A percentile compares a stretch with the other conserved stretches of the same genome.
Evolutionary conservation across 2,888 invertebrate genomes (phyloP).

Genomic region (Agrotis clavis): DNA sequence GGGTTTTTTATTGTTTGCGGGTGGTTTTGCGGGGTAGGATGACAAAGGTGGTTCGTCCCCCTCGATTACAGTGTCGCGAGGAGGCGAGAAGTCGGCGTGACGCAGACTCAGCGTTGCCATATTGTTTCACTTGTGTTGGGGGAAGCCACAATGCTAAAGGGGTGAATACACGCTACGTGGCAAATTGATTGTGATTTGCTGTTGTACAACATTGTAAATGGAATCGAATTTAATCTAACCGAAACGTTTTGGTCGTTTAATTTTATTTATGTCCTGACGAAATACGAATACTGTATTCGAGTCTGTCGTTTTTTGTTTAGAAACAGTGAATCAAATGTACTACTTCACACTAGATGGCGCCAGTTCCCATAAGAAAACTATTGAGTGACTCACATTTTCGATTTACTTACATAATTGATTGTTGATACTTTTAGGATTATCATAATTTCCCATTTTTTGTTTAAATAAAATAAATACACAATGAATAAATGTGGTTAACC

Average conservation of each 20-base stretch:
- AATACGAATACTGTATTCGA: conserved; percentile 15
- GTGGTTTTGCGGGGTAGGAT: conserved; percentile 77
- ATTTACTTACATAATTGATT: too few relatives aligned
- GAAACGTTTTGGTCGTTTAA: conserved; percentile 70
- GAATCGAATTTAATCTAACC: conserved; percentile 79
- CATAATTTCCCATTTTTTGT: not conserved
- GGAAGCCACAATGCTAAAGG: conserved; percentile 77
- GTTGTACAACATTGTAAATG: conserved; percentile 80
- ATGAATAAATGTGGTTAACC: not conserved
- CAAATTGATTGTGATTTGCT: conserved; percentile 88
- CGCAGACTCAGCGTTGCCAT: conserved; percentile 89
- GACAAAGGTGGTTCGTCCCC: conserved; percentile 88
- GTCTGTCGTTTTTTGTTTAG: conserved; percentile 17
- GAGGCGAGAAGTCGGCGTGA: conserved; percentile 86
- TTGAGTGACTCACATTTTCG: not conserved
- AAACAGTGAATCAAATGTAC: conserved; percentile 2
- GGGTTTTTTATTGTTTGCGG: conserved; percentile 58
- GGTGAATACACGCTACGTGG: conserved; percentile 82
- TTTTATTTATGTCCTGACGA: conserved; percentile 48
- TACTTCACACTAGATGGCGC: conserved; percentile 71
- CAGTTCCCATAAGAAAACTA: conserved; percentile 19
- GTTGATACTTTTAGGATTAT: not conserved
- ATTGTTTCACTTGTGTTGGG: conserved; percentile 79
- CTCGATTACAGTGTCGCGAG: conserved; percentile 84
- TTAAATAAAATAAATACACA: too few relatives aligned